phyloP scores from a whole-genome alignment of 2,888 invertebrate genomes.

The Melikaiella ostensackeni region DNA sequence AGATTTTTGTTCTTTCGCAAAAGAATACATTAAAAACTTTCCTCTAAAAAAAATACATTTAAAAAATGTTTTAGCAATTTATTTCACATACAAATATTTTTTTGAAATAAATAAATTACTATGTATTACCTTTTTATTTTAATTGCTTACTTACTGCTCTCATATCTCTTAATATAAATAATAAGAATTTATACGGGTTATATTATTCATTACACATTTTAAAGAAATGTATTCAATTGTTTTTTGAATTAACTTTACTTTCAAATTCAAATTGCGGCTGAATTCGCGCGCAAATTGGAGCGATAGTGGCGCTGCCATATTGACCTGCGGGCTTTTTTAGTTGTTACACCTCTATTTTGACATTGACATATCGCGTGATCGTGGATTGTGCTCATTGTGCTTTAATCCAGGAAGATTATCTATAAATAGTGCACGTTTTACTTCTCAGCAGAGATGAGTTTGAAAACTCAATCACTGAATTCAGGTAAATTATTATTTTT shows the following conservation, averaged over 20 bases:
- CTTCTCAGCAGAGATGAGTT: background rate
- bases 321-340: background rate
- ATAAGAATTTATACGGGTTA: too few species aligned
- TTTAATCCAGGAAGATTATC: background rate
- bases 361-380: conserved; percentile 23
- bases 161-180: too few species aligned
- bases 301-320: background rate
- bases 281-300: background rate
- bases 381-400: background rate
- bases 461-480: background rate
- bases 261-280: background rate
- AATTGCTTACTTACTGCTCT: too few species aligned
- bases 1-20: background rate
- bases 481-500: conserved; percentile 18
- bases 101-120: too few species aligned
- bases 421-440: background rate
- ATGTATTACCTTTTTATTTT: too few species aligned
- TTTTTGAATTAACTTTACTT: background rate
- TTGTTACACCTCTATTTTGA: background rate
- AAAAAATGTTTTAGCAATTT: too few species aligned
- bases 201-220: too few species aligned
- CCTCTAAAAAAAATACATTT: too few species aligned
- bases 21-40: background rate
- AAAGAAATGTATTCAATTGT: background rate
- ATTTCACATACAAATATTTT: too few species aligned